These are phyloP conservation scores for Zele albiditarsus DNA, from an alignment of 2,888 invertebrate species.

Conservation along the genomic window DNA sequence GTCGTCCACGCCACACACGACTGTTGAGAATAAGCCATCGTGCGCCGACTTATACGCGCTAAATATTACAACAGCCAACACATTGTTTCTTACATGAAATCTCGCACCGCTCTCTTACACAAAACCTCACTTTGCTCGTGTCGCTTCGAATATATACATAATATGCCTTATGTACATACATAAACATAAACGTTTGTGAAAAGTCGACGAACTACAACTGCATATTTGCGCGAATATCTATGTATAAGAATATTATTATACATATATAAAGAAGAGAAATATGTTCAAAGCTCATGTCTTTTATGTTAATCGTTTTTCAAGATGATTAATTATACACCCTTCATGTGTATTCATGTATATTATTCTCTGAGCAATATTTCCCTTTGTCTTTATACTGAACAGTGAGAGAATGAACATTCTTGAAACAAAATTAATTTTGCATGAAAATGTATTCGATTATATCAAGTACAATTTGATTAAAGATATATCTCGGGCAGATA, in stretches of 20 bases:
- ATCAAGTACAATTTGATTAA: not conserved
- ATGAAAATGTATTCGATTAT: not conserved
- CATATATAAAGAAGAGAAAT: not conserved
- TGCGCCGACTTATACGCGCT: conserved; percentile 39
- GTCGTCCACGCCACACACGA: conserved; percentile 55
- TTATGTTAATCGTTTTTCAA: conserved; percentile 8
- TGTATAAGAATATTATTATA: not conserved
- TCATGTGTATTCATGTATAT: conserved; percentile 4
- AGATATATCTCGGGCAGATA: too few species aligned
- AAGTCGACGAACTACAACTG: conserved; percentile 21
- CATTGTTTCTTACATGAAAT: conserved; percentile 69
- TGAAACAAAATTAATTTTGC: not conserved
- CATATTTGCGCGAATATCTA: conserved; percentile 3
- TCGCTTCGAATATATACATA: not conserved
- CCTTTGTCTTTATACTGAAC: too few species aligned
- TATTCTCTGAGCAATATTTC: not conserved
- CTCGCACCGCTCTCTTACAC: not conserved
- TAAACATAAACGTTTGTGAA: conserved; percentile 18
- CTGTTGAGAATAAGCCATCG: conserved; percentile 15
- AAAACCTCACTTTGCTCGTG: not conserved
- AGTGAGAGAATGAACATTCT: too few species aligned
- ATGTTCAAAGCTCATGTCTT: not conserved
- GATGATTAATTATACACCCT: conserved; percentile 28
- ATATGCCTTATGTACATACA: conserved; percentile 8
- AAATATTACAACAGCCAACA: conserved; percentile 61